Evolutionary conservation across 2,797 vertebrate genomes (phyloP), one percentile per base, ranked within the genome.

Genomic region (Alectoris magna): DNA sequence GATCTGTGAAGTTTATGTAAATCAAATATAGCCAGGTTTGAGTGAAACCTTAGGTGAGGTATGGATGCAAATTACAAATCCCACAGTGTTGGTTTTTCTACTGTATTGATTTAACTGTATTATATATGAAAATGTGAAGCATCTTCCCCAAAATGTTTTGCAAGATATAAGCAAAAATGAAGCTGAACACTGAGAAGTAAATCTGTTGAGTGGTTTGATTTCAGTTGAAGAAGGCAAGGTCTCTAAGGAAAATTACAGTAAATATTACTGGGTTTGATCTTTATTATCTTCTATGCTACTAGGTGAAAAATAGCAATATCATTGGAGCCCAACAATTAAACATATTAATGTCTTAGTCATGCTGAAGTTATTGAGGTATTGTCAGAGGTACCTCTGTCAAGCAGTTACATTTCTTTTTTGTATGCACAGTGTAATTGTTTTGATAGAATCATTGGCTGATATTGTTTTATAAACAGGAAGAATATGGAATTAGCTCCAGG

Each of bases 381-480:
- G 43, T 74, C 66, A 69, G 38, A 69, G 38, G 9, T 78, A 60
- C 29, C 10, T 73, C 41, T 76, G 8, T 29, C 77, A 73, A 12
- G 11, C 6, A 17, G 24, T 74, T 88, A 71, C 2, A 64, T 87
- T 87, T 82, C 72, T n/a, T 43, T 29, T 14, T 89, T 14, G 1
- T 58, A 43, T 63, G 11, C 16, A 10, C 18, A 16, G n/a, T 69
- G 38, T 17, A 46, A 39, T 48, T 51, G 44, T 72, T 29, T n/a
- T 75, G 59, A 48, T 36, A 51, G 39, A 56, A 29, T 68, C 0
- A 0, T 85, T 91, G 2, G 1, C 29, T 56, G 39, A 16, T 82
- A 39, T 0, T 0, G 0, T 14, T 91, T 73, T 91, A 44, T 85
- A 76, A 83, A 51, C 14, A 56, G 34, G 74, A 48, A 10, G 4